Base-by-base conservation (phyloP, 2,113 vertebrate species). In the Callionymus lyra region DNA sequence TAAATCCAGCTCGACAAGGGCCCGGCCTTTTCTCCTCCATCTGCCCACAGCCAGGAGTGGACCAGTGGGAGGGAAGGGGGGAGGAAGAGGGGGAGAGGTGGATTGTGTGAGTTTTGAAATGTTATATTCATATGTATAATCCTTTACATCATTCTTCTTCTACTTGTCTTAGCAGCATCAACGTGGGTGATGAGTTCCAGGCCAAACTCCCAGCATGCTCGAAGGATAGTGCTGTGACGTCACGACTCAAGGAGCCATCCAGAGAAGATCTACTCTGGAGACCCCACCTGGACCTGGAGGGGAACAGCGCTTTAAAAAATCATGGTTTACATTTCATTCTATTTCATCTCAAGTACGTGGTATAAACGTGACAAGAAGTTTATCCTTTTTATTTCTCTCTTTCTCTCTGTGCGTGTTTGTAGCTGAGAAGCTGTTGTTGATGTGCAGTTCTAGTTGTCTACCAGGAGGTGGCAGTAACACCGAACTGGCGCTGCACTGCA, bases 391-490 rank as follows among this genome's bases (percentile, higher is more conserved):
- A 18, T 68, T 16, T 39, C 8, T 54, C 36, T 50, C 16, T 41
- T 16, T 34, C 9, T 33, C 4, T 47, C 10, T 19, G 21, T 71
- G 33, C 38, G 12, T 50, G 40, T 49, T 14, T 6, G 2, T 53
- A 89, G 87, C 87, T 65, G 85, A 80, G 51, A 71, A 53, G 63
- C 62, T 89, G 65, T 38, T 88, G 48, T 80, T 75, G 21, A 56
- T 89, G 70, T 81, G 84, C 39, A 81, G 77, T 58, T 89, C 87
- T 41, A 82, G 84, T 37, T 86, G 80, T 9, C 12, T 87, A 18
- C 85, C 85, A 69, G 85, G 84, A 53, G 83, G 86, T 21, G 83
- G 84, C 56, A 83, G 80, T 40, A 89, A 88, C 65, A 66, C 75
- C 1, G 87, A 89, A 62, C 76, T 88, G 50, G 85, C 84, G 2